A percentile compares a stretch with the other conserved stretches of the same genome.
phyloP scores from a whole-genome alignment of 1,140 invertebrate genomes.

The Ectropis grisescens region DNA sequence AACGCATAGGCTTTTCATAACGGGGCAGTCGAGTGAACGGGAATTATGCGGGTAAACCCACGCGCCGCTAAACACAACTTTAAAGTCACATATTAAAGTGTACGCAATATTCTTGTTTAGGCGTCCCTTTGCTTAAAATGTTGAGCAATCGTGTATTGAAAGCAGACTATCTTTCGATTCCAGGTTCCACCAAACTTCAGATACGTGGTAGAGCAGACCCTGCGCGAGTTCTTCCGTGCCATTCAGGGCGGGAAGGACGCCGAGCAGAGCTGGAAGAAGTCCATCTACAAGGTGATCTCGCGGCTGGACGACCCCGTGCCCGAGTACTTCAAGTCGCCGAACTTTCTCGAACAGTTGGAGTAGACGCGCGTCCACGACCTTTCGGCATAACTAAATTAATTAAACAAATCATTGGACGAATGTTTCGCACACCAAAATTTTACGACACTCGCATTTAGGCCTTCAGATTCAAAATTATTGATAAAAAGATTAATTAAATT shows the following conservation, averaged over 20 bases:
- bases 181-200: conserved; percentile 98
- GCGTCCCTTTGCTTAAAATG: too few relatives aligned
- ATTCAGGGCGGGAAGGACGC: conserved; percentile 95
- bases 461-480: conserved; percentile 72
- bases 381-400: conserved; percentile 48
- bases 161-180: conserved; percentile 13
- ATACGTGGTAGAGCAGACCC: conserved; percentile 95
- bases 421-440: conserved; percentile 69
- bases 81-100: too few relatives aligned
- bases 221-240: conserved; percentile 98
- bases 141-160: too few relatives aligned
- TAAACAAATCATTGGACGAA: conserved; percentile 52
- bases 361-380: conserved; percentile 69
- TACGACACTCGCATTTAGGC: conserved; percentile 73
- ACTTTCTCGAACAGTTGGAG: conserved; percentile 99
- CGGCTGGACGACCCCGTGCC: conserved; percentile 98
- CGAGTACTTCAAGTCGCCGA: conserved; percentile 99
- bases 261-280: conserved; percentile 99
- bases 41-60: too few relatives aligned
- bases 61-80: too few relatives aligned
- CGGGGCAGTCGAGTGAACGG: too few relatives aligned
- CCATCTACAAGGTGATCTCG: conserved; percentile 99
- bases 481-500: conserved; percentile 68
- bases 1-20: too few relatives aligned
- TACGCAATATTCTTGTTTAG: too few relatives aligned